phyloP scores from a whole-genome alignment of 2,797 vertebrate genomes.

The Smutsia gigantea region DNA sequence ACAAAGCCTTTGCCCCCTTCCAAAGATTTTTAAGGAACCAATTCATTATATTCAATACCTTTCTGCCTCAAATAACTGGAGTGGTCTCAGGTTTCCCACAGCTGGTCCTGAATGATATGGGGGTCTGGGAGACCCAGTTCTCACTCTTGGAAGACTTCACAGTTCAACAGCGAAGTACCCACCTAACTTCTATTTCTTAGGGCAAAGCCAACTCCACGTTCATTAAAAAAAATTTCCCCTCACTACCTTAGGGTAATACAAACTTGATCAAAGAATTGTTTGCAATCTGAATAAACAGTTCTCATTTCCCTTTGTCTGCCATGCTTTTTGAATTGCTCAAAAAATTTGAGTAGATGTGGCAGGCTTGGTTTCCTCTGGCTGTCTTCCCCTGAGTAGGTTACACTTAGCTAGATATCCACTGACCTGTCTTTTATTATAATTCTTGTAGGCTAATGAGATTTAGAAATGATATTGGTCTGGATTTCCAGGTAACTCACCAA shows the following conservation, averaged over 20 bases:
- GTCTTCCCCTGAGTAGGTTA: not conserved
- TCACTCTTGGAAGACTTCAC: not conserved
- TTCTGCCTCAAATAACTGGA: not conserved
- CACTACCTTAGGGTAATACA: not conserved
- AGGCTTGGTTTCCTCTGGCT: not conserved
- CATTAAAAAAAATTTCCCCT: not conserved
- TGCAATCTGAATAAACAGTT: not conserved
- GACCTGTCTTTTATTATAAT: not conserved
- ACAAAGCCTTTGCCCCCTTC: not conserved
- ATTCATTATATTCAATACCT: not conserved
- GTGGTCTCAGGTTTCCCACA: not conserved
- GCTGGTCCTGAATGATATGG: not conserved
- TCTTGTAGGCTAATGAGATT: not conserved
- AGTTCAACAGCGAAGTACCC: not conserved
- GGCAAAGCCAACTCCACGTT: not conserved
- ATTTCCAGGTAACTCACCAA: not conserved
- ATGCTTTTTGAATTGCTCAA: not conserved
- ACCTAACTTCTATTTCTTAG: not conserved
- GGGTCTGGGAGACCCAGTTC: not conserved
- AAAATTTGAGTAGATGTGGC: not conserved
- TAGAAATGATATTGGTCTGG: not conserved
- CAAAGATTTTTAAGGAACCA: not conserved
- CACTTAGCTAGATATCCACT: not conserved
- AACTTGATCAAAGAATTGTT: not conserved
- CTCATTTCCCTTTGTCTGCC: not conserved